Evolutionary conservation across 2,888 invertebrate species (phyloP).

Genomic region (Mystacides longicornis): DNA sequence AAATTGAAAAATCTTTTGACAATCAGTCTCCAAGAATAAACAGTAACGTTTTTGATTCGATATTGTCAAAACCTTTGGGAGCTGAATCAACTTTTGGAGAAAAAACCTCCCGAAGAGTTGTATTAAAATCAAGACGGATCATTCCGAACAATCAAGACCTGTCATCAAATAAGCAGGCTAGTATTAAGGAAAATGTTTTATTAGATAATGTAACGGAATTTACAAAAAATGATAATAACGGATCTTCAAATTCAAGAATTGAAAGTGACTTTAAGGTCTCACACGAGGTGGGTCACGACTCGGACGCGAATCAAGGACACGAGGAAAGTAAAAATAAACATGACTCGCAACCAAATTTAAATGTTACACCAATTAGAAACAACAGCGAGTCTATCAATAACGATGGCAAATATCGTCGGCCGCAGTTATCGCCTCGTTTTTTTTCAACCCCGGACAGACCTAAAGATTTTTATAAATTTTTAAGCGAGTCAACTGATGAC

Average conservation of each 20-base stretch:
- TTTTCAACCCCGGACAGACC: too few species aligned
- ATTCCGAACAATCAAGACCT: neutral
- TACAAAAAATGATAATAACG: constrained; percentile 6
- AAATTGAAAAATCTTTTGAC: neutral
- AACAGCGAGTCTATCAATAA: too few species aligned
- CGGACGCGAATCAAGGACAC: constrained; percentile 12
- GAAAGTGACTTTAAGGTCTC: constrained; percentile 8
- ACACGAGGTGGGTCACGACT: constrained; percentile 8
- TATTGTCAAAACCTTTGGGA: constrained; percentile 10
- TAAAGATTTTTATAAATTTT: too few species aligned
- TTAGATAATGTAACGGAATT: constrained; percentile 2
- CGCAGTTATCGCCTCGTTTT: too few species aligned
- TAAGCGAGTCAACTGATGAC: too few species aligned
- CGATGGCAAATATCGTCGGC: too few species aligned
- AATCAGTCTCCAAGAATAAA: neutral
- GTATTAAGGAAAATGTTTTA: neutral
- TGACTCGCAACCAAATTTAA: neutral
- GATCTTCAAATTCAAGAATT: neutral
- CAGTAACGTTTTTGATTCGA: constrained; percentile 17
- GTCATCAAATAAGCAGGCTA: neutral
- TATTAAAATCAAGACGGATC: constrained; percentile 9
- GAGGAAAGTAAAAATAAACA: constrained; percentile 11
- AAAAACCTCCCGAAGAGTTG: neutral
- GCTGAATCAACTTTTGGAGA: neutral
- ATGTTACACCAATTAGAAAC: constrained; percentile 1